phyloP scores from a whole-genome alignment of 2,888 invertebrate species.

The Agonopterix arenella region DNA sequence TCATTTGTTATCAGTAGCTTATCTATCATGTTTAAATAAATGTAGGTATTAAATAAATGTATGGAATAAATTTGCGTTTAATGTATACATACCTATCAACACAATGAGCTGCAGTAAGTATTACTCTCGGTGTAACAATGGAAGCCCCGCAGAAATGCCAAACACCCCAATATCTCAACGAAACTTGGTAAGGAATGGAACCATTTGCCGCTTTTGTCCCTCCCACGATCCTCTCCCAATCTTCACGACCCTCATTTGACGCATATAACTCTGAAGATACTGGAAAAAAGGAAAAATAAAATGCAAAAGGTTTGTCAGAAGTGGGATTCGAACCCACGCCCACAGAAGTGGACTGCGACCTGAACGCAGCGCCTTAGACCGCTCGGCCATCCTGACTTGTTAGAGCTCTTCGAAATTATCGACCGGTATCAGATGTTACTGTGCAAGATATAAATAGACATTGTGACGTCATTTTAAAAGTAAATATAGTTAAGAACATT shows the following conservation, averaged over 20 bases:
- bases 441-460: background rate
- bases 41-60: background rate
- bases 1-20: background rate
- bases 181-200: slow-evolving; percentile 72
- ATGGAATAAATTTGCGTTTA: too few relatives aligned
- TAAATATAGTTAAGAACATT: too few relatives aligned
- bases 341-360: slow-evolving; percentile 73
- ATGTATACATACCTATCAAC: slow-evolving; percentile 64
- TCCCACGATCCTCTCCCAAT: slow-evolving; percentile 72
- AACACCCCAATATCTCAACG: slow-evolving; percentile 58
- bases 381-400: slow-evolving; percentile 63
- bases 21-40: background rate
- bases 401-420: slow-evolving; percentile 14
- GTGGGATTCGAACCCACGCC: slow-evolving; percentile 72
- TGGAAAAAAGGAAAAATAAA: slow-evolving; percentile 24
- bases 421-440: background rate
- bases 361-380: slow-evolving; percentile 72
- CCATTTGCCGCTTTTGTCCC: slow-evolving; percentile 70
- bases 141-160: slow-evolving; percentile 79
- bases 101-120: slow-evolving; percentile 77
- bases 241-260: slow-evolving; percentile 35
- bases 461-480: background rate
- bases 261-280: slow-evolving; percentile 42
- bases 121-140: slow-evolving; percentile 66
- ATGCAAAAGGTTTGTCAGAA: slow-evolving; percentile 43